Evolutionary conservation across 2,797 vertebrate genomes (phyloP).

Genomic region (Brotogeris chrysoptera): DNA sequence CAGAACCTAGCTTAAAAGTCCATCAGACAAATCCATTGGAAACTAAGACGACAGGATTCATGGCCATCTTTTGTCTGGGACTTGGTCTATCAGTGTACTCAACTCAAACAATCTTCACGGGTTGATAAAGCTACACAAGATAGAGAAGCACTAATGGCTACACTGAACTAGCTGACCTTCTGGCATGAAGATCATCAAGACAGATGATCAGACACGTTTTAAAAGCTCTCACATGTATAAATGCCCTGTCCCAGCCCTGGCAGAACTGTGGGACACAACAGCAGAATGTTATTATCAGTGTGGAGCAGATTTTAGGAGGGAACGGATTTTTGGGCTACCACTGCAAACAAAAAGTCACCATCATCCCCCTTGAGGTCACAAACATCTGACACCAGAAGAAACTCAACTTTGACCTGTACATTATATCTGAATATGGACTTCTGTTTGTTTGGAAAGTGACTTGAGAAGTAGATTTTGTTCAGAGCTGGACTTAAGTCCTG

Average conservation of each 20-base stretch:
- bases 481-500: background rate
- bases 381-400: background rate
- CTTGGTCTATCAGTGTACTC: background rate
- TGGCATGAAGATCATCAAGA: background rate
- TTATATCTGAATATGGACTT: background rate
- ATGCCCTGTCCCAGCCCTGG: background rate
- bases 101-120: background rate
- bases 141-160: background rate
- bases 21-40: slow-evolving; percentile 31
- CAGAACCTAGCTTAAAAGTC: slow-evolving; percentile 32
- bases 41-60: background rate
- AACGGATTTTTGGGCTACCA: background rate
- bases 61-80: background rate
- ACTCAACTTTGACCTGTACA: background rate
- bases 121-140: background rate
- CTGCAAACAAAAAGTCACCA: background rate
- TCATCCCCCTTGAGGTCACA: background rate
- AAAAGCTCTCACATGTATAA: background rate
- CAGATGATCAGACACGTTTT: background rate
- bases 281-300: background rate
- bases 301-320: background rate
- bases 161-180: background rate
- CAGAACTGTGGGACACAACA: background rate
- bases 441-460: background rate
- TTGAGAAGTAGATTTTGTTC: background rate